Percentiles rank a stretch among this genome's conserved stretches.
Conservation (phyloP, 2,888 invertebrate genomes). For the Heliconius charithonia region DNA sequence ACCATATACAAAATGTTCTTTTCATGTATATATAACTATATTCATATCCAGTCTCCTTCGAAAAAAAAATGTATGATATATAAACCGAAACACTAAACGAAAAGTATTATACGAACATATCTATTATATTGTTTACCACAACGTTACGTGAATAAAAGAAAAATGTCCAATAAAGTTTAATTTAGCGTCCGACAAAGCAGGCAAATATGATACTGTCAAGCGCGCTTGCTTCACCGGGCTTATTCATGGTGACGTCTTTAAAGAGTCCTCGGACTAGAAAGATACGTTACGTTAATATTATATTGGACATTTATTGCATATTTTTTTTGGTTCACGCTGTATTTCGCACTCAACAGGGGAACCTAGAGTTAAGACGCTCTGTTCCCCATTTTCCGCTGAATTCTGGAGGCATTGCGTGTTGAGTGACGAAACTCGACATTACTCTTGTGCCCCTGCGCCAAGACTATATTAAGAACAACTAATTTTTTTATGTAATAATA, state of each 20-base stretch:
- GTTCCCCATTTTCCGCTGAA: too few relatives aligned
- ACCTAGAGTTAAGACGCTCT: too few relatives aligned
- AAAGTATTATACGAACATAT: neutral
- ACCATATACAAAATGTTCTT: neutral
- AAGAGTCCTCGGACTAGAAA: conserved; percentile 48
- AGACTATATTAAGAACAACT: neutral
- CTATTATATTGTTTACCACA: conserved; percentile 21
- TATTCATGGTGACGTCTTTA: conserved; percentile 72
- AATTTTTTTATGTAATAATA: too few relatives aligned
- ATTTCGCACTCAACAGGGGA: too few relatives aligned
- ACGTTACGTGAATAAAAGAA: conserved; percentile 61
- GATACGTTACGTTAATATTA: neutral
- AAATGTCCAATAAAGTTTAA: conserved; percentile 80
- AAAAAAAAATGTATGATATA: neutral
- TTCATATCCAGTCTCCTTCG: too few relatives aligned
- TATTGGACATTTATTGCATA: neutral
- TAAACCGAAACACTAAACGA: neutral
- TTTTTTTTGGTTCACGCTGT: neutral
- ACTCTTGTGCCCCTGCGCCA: too few relatives aligned
- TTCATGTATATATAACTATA: too few relatives aligned
- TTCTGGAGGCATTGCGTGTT: too few relatives aligned
- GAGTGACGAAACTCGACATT: too few relatives aligned
- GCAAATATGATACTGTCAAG: conserved; percentile 76
- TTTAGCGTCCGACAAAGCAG: conserved; percentile 67
- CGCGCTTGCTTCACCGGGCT: conserved; percentile 68